A percentile compares a stretch with the other conserved stretches of the same genome.
Evolutionary conservation across 1,140 invertebrate genomes (phyloP).

Genomic region (Drosophila cardini): DNA sequence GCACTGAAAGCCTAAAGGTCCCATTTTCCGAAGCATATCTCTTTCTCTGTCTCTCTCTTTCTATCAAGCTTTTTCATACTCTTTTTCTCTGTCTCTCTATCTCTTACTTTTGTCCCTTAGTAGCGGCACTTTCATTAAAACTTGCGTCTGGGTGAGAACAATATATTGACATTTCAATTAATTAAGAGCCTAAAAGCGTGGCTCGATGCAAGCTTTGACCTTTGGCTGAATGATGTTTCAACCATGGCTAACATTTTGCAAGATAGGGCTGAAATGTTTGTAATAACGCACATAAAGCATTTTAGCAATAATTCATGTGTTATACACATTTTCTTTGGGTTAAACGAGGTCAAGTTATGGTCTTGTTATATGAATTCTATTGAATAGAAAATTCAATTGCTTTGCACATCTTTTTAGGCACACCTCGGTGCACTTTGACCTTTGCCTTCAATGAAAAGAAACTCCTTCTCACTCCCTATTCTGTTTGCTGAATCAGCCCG

Average conservation of each 20-base stretch:
- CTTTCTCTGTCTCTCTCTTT: neutral
- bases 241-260: slow-evolving; percentile 40
- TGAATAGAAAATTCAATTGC: neutral
- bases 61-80: too few relatives aligned
- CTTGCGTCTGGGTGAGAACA: slow-evolving; percentile 61
- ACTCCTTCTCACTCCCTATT: neutral
- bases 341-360: neutral
- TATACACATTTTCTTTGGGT: neutral
- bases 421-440: slow-evolving; percentile 55
- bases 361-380: neutral
- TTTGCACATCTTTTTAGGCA: neutral
- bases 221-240: slow-evolving; percentile 51
- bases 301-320: neutral
- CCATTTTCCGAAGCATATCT: neutral
- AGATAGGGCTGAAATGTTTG: slow-evolving; percentile 27
- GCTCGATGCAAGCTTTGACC: slow-evolving; percentile 58
- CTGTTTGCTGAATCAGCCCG: neutral
- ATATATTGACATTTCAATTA: slow-evolving; percentile 83
- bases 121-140: slow-evolving; percentile 63
- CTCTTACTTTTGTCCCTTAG: slow-evolving; percentile 9
- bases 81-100: neutral
- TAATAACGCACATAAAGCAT: slow-evolving; percentile 12
- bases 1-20: slow-evolving; percentile 5
- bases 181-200: slow-evolving; percentile 46
- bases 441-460: slow-evolving; percentile 29